Base-by-base conservation (phyloP, 2,888 invertebrate species). In the Calameuta filiformis region DNA sequence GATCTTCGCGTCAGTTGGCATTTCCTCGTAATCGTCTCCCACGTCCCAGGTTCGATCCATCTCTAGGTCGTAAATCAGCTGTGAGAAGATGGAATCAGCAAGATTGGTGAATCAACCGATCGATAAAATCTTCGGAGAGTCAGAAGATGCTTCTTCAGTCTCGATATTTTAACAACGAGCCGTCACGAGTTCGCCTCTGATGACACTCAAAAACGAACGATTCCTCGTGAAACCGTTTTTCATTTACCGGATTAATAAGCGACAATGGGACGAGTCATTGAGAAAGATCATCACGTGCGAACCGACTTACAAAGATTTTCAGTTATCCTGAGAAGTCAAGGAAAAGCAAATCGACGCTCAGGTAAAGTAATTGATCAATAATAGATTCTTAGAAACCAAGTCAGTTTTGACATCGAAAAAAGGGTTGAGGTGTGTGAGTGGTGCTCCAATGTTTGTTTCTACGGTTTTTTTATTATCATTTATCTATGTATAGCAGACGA, bases 401-500 rank as follows among this genome's bases (percentile, higher is more conserved):
- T 9, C 56, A 56, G 23, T 56, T 56, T 56, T 23, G 23, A 23
- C 9, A 9, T 9, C 23, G 23, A 23, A 9, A 56, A 56, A 56
- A 56, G 56, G 23, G 9, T 56, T 9, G 15, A 9, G 23, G 56
- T 23, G 23, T 56, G 56, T 9, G 56, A 56, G 56, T 56, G 9
- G 56, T 56, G 15, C 40, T 56, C 9, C 40, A 9, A 23, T 23
- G 23, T 80, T 79, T 78, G 78, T 73, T 75, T 35, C 77, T 68
- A 73, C 76, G 35, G 69, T 78, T 78, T 79, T 77, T 77, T 81
- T 81, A 80, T 81, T 79, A 82, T 81, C 79, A 79, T 82, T 82
- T 79, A 77, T 79, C 79, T 79, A 68, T 35, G 12, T 35, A 35
- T 79, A 76, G 79, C 81, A 79, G 73, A 82, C 77, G 80, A 79